A percentile compares a stretch with the other conserved stretches of the same genome.
phyloP scores from a whole-genome alignment of 2,888 invertebrate species.

The Rhorus exstirpatorius region DNA sequence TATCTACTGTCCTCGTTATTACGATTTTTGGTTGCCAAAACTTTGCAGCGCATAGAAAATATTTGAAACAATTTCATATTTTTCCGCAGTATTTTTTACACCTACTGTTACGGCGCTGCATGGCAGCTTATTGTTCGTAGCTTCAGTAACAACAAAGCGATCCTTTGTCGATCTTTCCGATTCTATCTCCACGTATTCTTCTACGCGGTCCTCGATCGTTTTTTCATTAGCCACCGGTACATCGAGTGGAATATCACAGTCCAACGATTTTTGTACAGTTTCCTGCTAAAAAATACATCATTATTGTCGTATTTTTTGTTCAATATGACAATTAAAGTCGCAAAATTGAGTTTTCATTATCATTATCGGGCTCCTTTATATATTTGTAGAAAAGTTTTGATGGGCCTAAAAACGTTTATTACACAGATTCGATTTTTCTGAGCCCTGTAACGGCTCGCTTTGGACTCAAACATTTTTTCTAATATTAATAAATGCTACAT shows the following conservation, averaged over 20 bases:
- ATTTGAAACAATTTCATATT: slow-evolving; percentile 2
- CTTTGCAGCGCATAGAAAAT: slow-evolving; percentile 1
- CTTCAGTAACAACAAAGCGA: slow-evolving; percentile 10
- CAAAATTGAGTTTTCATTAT: too few relatives aligned
- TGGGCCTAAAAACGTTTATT: too few relatives aligned
- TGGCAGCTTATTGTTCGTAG: neutral
- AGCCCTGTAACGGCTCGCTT: too few relatives aligned
- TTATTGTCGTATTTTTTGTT: slow-evolving; percentile 1
- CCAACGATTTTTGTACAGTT: neutral
- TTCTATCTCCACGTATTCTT: neutral
- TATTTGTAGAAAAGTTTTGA: too few relatives aligned
- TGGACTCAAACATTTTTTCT: too few relatives aligned
- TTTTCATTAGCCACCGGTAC: neutral
- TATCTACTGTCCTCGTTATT: too few relatives aligned
- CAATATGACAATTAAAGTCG: neutral
- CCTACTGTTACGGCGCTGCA: slow-evolving; percentile 3
- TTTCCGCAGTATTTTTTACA: neutral
- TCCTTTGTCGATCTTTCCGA: slow-evolving; percentile 7
- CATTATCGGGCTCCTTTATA: too few relatives aligned
- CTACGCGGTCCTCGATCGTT: slow-evolving; percentile 8
- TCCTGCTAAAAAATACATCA: neutral
- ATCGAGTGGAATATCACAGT: neutral
- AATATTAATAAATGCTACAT: too few relatives aligned
- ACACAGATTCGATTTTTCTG: too few relatives aligned
- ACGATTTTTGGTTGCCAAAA: too few relatives aligned